Evolutionary conservation across 2,797 vertebrate genomes (phyloP), one percentile per base, ranked within the genome.

Genomic region (Nannoperca obscura): DNA sequence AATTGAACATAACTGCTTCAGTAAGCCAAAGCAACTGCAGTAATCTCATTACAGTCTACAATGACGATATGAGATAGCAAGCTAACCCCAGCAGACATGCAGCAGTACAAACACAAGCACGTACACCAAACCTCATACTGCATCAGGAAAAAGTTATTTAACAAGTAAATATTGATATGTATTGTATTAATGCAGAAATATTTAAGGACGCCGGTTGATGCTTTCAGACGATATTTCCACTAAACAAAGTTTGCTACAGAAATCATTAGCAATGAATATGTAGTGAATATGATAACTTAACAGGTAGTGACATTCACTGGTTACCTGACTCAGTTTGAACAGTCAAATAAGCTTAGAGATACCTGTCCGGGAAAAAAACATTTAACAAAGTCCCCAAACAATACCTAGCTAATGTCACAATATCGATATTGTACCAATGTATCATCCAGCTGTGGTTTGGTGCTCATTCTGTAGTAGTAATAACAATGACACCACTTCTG

Each of bases 1-100:
- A n/a, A 83, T 80, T 78, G 10, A 80, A 81, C 63, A 64, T 13
- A 72, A 80, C 9, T 60, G 63, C 61, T 71, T 22, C 50, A 77
- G 36, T 65, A 52, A 22, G 50, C 22, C 55, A 57, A 22, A 17
- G 64, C 30, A 57, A 32, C 22, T 72, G 12, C 40, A 65, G 7
- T 65, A 63, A 83, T 77, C 50, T 64, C 4, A 74, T 73, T 76
- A 55, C 24, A 74, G 47, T 40, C 36, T 19, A 47, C 17, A 70
- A 34, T 50, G 27, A 27, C 4, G 24, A 70, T 46, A 24, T 11
- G 38, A 22, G 32, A 59, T 54, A 27, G 22, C 3, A 47, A 55
- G 38, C 46, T 62, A 60, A 57, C 15, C 50, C 22, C 9, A n/a
- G 34, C 42, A 58, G 15, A 57, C 10, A 32, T 10, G 9, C 42